Evolutionary conservation across 2,113 vertebrate genomes (phyloP), one percentile per base, ranked within the genome.

Genomic region (Ochotona princeps): DNA sequence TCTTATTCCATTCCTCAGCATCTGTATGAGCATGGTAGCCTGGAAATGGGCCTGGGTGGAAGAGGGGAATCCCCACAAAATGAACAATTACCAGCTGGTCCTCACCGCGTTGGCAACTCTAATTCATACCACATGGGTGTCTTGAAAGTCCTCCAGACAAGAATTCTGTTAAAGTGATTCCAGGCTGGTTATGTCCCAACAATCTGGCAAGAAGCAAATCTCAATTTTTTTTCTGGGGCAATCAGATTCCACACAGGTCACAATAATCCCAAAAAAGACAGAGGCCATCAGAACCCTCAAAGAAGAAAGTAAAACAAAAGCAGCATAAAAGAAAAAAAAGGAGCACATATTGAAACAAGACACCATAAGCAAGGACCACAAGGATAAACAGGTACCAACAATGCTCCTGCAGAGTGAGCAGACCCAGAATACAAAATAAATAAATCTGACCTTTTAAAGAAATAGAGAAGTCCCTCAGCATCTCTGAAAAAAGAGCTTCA

Each of bases 41-140:
- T 60, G 63, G 61, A 93, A 80, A 85, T 3, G 70, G 75, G 21
- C 57, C 65, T 49, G 44, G 67, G 69, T 65, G 32, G 60, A 89
- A 92, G n/a, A 5, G 8, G 57, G 65, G 9, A 72, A 79, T 20
- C 44, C 70, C 90, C 70, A 57, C 65, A 78, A 66, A 65, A 89
- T 28, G 89, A 88, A 82, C 44, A 72, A 73, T 60, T 54, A 89
- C 85, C 70, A 69, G n/a, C 63, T 51, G 76, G 85, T 7, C 17
- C 69, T 60, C 18, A 13, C 30, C 60, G 74, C 75, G 63, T 30
- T 73, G 70, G 15, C 32, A 69, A 51, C 8, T 47, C 18, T 89
- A 74, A 92, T 35, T 69, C 49, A 47, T 35, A 65, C 70, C 87
- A 90, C 49, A 87, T 89, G 76, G 49, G 57, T 21, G 17, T 61